phyloP scores from a whole-genome alignment of 1,140 invertebrate genomes.

The Globodera rostochiensis region DNA sequence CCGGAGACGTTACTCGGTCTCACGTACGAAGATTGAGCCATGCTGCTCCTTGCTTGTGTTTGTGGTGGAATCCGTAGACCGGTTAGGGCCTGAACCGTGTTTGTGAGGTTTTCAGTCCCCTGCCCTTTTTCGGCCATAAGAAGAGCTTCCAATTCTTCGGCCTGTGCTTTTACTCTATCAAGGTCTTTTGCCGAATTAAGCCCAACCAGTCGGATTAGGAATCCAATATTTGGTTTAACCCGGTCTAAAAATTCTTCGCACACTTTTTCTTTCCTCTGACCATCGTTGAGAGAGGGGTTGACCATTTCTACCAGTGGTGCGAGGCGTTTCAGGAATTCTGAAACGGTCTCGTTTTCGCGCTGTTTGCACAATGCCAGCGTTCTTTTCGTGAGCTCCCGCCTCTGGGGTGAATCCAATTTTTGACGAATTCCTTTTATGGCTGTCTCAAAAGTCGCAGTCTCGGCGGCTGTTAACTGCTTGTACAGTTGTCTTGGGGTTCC shows the following conservation, averaged over 20 bases:
- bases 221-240: conserved; percentile 15
- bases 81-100: conserved; percentile 3
- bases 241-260: conserved; percentile 15
- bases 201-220: conserved; percentile 1
- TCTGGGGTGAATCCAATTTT: conserved; percentile 14
- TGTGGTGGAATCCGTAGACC: neutral
- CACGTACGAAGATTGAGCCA: too few relatives aligned
- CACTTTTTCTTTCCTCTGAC: neutral
- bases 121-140: neutral
- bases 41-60: too few relatives aligned
- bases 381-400: conserved; percentile 8
- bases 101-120: neutral
- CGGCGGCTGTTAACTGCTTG: neutral
- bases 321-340: neutral
- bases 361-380: conserved; percentile 8
- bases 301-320: neutral
- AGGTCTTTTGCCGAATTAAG: neutral
- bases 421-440: neutral
- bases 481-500: conserved; percentile 12
- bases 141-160: neutral
- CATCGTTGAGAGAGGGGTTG: conserved; percentile 1
- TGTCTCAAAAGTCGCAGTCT: neutral
- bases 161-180: neutral
- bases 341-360: conserved; percentile 5
- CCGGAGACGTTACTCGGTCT: neutral